These are phyloP conservation scores for Amazona finschi DNA, from an alignment of 2,797 vertebrate species.

Conservation along the genomic window DNA sequence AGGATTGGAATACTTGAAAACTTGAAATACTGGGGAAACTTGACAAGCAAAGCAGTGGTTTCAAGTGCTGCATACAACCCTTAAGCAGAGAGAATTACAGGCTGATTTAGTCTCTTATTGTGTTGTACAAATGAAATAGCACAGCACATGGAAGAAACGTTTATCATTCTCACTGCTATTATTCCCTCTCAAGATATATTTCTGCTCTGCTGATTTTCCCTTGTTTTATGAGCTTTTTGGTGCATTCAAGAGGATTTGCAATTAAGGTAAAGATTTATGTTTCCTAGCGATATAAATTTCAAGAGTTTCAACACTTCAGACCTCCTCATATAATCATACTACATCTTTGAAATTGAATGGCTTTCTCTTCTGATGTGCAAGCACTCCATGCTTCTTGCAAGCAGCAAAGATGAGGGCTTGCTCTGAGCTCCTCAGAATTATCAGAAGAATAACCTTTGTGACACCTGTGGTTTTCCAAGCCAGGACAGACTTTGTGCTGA, in stretches of 20 bases:
- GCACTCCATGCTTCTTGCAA: background rate
- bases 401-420: background rate
- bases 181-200: background rate
- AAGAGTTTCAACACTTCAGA: background rate
- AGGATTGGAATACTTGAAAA: background rate
- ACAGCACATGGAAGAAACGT: background rate
- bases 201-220: background rate
- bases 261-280: background rate
- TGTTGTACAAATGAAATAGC: background rate
- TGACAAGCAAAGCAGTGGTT: background rate
- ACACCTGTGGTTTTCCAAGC: background rate
- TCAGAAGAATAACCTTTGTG: background rate
- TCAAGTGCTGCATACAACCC: constrained; percentile 24
- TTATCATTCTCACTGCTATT: background rate
- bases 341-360: background rate
- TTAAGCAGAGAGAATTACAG: background rate
- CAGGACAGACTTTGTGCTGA: background rate
- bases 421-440: background rate
- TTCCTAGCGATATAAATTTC: background rate
- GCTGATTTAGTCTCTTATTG: background rate
- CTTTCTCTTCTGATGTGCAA: background rate
- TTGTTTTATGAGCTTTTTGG: background rate
- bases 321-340: background rate
- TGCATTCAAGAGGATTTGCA: background rate
- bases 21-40: constrained; percentile 16